phyloP scores from a whole-genome alignment of 2,888 invertebrate species.

The Brachyopa scutellaris region DNA sequence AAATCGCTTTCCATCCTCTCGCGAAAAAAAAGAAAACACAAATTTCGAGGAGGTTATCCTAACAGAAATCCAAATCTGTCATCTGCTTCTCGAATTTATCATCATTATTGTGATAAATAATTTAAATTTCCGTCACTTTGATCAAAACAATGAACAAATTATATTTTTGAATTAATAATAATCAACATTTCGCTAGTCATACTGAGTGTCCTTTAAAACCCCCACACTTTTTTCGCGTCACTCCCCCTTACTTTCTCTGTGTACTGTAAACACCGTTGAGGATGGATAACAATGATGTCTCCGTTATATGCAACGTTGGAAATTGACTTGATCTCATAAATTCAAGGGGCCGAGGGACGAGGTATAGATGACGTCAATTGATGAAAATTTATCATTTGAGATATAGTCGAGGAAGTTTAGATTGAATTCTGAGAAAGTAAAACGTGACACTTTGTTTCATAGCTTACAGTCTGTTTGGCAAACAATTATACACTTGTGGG shows the following conservation, averaged over 20 bases:
- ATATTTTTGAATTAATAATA: slow-evolving; percentile 52
- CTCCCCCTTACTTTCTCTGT: neutral
- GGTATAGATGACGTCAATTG: slow-evolving; percentile 4
- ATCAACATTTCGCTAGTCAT: slow-evolving; percentile 18
- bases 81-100: slow-evolving; percentile 63
- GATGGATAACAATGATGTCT: neutral
- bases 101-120: slow-evolving; percentile 66
- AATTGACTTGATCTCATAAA: slow-evolving; percentile 24
- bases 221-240: too few relatives aligned
- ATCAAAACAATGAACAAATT: slow-evolving; percentile 46
- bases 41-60: neutral
- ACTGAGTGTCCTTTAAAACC: neutral
- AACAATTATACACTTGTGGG: too few relatives aligned
- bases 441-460: neutral
- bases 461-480: too few relatives aligned
- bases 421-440: neutral
- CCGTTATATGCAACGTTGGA: neutral
- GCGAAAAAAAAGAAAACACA: neutral
- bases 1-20: neutral
- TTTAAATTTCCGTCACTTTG: slow-evolving; percentile 32
- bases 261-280: neutral
- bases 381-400: slow-evolving; percentile 23
- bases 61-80: slow-evolving; percentile 45
- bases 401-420: neutral
- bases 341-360: neutral